Evolutionary conservation across 2,888 invertebrate species (phyloP).

Genomic region (Ceramica pisi): DNA sequence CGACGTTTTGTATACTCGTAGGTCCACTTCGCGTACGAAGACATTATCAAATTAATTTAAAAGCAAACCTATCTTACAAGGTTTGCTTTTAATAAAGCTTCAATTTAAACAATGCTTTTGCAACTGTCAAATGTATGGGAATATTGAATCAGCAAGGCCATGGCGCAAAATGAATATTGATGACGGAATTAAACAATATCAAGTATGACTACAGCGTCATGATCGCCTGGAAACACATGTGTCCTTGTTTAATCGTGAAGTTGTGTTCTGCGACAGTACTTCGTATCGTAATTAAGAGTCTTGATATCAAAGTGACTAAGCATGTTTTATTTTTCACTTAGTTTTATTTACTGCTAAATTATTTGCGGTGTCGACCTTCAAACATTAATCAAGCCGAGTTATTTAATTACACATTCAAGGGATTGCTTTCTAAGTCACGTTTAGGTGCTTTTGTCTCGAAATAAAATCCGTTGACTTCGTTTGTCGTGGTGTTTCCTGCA

Average conservation of each 20-base stretch:
- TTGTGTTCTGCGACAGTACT: slow-evolving; percentile 59
- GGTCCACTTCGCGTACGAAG: slow-evolving; percentile 76
- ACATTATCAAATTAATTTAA: slow-evolving; percentile 65
- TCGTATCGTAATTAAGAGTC: slow-evolving; percentile 30
- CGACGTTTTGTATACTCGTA: slow-evolving; percentile 88
- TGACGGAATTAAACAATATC: slow-evolving; percentile 73
- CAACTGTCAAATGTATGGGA: slow-evolving; percentile 67
- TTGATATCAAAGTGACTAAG: slow-evolving; percentile 26
- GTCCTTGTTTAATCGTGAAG: slow-evolving; percentile 78
- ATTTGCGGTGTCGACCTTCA: background rate
- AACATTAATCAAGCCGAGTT: slow-evolving; percentile 2
- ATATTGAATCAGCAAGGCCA: slow-evolving; percentile 80
- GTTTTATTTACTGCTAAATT: background rate
- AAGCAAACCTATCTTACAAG: too few relatives aligned
- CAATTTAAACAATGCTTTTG: slow-evolving; percentile 48
- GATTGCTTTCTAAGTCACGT: slow-evolving; percentile 21
- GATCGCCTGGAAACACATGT: slow-evolving; percentile 80
- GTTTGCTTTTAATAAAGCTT: slow-evolving; percentile 30
- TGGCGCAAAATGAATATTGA: slow-evolving; percentile 73
- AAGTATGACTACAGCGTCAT: slow-evolving; percentile 72
- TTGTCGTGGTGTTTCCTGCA: slow-evolving; percentile 68
- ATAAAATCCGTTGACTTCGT: slow-evolving; percentile 45
- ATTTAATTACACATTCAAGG: slow-evolving; percentile 23
- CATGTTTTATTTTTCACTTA: slow-evolving; percentile 8
- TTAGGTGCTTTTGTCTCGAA: slow-evolving; percentile 26